phyloP scores from a whole-genome alignment of 2,113 vertebrate genomes.

The Oncorhynchus nerka region DNA sequence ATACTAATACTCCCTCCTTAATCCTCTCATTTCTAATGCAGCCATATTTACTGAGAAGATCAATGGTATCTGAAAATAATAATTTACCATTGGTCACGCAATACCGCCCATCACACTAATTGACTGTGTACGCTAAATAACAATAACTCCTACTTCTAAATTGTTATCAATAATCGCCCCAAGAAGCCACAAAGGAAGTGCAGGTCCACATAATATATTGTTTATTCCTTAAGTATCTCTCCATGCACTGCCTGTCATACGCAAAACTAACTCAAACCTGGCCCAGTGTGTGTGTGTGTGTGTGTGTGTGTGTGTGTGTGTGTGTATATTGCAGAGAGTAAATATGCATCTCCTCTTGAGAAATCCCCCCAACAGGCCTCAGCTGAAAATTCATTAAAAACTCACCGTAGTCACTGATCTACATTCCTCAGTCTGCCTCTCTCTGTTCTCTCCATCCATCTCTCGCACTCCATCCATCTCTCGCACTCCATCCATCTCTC shows the following conservation, averaged over 20 bases:
- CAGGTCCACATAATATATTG: neutral
- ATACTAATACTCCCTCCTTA: neutral
- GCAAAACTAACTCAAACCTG: neutral
- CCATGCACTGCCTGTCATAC: neutral
- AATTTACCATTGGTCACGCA: too few species aligned
- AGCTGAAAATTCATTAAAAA: slow-evolving; percentile 38
- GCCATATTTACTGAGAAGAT: too few species aligned
- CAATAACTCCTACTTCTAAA: too few species aligned
- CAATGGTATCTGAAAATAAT: too few species aligned
- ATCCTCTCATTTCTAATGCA: neutral
- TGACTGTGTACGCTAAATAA: too few species aligned
- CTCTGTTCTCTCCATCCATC: neutral
- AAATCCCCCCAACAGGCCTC: slow-evolving; percentile 8
- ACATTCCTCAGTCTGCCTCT: too few species aligned
- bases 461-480: neutral
- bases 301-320: neutral
- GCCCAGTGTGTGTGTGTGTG: neutral
- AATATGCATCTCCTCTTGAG: slow-evolving; percentile 6
- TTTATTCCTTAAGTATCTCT: neutral
- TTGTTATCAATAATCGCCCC: too few species aligned
- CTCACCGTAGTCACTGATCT: neutral
- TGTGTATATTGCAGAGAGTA: neutral
- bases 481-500: too few species aligned
- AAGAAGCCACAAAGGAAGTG: too few species aligned
- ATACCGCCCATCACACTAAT: too few species aligned